Evolutionary conservation across 2,888 invertebrate genomes (phyloP), one percentile per base, ranked within the genome.

Genomic region (Thera obeliscata): DNA sequence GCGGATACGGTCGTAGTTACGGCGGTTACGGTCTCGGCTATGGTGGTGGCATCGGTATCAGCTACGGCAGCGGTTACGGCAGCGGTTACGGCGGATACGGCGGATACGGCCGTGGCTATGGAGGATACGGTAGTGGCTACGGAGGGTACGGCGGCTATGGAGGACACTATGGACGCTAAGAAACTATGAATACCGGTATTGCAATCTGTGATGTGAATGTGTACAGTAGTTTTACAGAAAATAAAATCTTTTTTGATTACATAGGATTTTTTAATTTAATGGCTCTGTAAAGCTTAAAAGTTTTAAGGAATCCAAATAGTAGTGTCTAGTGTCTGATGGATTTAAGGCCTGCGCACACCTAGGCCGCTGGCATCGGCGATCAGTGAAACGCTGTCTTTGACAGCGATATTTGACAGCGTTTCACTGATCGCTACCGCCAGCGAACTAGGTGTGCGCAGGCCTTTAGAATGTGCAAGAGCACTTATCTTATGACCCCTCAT

Each of bases 131-230:
- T 62, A 68, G 72, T 22, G 64, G 64, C 6, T 12, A 56, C 9
- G 63, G 67, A 52, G 64, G 64, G 0, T 38, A 56, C 48, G 62
- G 66, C 22, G 57, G 59, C 69, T 67, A 66, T 0, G 67, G 73
- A 2, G 77, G 76, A 0, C 50, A 56, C 56, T 73, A 66, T 1
- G 73, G 72, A 35, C 9, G 75, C 73, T 67, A 67, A 57, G 36
- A n/a, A 52, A 65, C 12, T n/a, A 55, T 46, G 5, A 12, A 2
- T 50, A 50, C 22, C 71, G 69, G 75, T 76, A 74, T 76, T 77
- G 67, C 43, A 69, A 77, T 74, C 76, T 77, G 76, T 77, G 75
- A 77, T 76, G 64, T 64, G 64, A 69, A 61, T 61, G 58, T 70
- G 69, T 69, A 66, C 56, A 65, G 56, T 63, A 66, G 43, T 49